phyloP scores from a whole-genome alignment of 2,888 invertebrate species.

The Hydrotaea cyrtoneurina region DNA sequence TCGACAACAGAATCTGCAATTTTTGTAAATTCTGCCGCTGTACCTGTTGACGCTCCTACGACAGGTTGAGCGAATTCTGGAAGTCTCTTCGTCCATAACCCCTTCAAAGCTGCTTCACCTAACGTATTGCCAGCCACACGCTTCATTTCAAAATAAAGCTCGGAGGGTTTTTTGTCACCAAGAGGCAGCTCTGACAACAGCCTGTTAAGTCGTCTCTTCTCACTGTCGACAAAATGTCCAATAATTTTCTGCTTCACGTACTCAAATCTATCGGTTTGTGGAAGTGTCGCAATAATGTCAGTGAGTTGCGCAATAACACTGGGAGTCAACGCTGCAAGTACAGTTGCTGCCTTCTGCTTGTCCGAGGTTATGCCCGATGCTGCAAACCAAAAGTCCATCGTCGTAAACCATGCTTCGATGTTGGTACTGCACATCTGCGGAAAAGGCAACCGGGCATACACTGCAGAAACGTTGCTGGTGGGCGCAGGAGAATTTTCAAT shows the following conservation, averaged over 20 bases:
- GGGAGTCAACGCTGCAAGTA: constrained; percentile 12
- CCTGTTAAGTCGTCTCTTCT: no score
- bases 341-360: constrained; percentile 30
- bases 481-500: not conserved
- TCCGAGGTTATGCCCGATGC: constrained; percentile 31
- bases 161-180: no score
- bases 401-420: constrained; percentile 29
- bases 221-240: no score
- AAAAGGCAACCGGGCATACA: constrained; percentile 1
- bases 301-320: constrained; percentile 6
- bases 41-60: constrained; percentile 40
- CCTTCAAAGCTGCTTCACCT: constrained; percentile 38
- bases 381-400: not conserved
- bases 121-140: not conserved
- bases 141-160: no score
- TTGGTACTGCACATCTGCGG: constrained; percentile 25
- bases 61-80: constrained; percentile 44
- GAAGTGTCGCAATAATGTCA: constrained; percentile 31
- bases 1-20: constrained; percentile 24
- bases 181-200: no score
- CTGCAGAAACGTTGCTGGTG: not conserved
- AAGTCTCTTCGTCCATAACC: constrained; percentile 33
- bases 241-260: constrained; percentile 22
- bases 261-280: constrained; percentile 6
- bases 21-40: constrained; percentile 21